Conservation (phyloP, 2,797 vertebrate genomes). For the Bradypodion pumilum region DNA sequence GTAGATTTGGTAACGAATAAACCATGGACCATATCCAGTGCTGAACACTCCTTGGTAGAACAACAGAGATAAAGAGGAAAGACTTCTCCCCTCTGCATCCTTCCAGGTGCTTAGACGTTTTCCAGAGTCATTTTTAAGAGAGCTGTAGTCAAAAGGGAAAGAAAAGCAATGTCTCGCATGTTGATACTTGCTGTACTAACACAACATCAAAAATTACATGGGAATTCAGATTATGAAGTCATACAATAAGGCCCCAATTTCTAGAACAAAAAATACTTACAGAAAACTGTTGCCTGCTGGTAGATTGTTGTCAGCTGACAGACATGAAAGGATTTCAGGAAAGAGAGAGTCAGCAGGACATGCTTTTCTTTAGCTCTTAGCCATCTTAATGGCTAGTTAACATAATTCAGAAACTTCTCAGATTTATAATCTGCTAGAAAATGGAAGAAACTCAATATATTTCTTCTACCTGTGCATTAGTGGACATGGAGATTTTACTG, state of each 20-base stretch:
- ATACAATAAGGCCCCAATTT: neutral
- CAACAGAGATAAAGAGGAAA: neutral
- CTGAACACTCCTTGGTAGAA: neutral
- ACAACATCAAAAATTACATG: neutral
- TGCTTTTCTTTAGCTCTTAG: neutral
- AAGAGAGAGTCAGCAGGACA: neutral
- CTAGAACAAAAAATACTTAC: neutral
- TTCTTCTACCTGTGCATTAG: too few relatives aligned
- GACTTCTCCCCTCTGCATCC: neutral
- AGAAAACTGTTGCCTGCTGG: neutral
- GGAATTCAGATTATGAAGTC: neutral
- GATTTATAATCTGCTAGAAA: neutral
- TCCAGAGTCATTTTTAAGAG: neutral
- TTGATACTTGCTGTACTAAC: neutral
- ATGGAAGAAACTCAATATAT: neutral
- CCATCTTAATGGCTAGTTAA: neutral
- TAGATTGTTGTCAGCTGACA: neutral
- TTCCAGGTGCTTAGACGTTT: neutral
- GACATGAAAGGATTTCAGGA: neutral
- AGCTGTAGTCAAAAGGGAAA: neutral
- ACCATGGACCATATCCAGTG: neutral
- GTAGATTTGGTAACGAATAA: neutral
- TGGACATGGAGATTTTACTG: too few relatives aligned
- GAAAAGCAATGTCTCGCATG: neutral
- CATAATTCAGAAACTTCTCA: neutral